These are phyloP conservation scores for Larimichthys polyactis DNA, from an alignment of 2,113 vertebrate genomes.

Conservation along the genomic window DNA sequence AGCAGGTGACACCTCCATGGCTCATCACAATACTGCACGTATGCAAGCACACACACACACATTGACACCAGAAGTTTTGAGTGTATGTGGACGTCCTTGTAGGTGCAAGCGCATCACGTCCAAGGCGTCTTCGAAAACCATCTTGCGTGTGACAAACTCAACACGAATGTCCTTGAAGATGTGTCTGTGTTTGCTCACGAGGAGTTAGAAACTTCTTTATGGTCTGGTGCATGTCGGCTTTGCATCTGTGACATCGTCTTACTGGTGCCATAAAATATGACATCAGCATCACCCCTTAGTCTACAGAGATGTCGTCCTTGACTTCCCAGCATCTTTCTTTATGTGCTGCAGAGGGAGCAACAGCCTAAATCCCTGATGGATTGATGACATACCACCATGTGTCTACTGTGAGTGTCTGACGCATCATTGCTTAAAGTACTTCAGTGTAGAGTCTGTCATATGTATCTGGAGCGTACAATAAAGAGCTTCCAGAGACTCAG, in stretches of 20 bases:
- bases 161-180: constrained; percentile 8
- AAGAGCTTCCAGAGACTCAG: constrained; percentile 29
- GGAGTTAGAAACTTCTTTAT: constrained; percentile 1
- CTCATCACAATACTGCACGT: constrained; percentile 44
- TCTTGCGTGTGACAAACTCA: background rate
- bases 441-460: constrained; percentile 23
- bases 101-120: background rate
- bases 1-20: constrained; percentile 60
- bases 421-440: constrained; percentile 9
- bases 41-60: constrained; percentile 34
- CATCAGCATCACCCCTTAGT: constrained; percentile 7
- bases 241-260: constrained; percentile 35
- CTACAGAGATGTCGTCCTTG: constrained; percentile 38
- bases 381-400: constrained; percentile 14
- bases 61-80: background rate
- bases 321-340: constrained; percentile 34
- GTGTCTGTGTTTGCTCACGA: background rate
- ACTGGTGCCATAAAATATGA: constrained; percentile 26
- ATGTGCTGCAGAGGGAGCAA: constrained; percentile 21
- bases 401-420: constrained; percentile 25
- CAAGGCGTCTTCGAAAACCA: constrained; percentile 17
- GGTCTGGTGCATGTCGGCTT: constrained; percentile 17
- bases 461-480: constrained; percentile 1
- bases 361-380: constrained; percentile 29
- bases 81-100: constrained; percentile 23